These are phyloP conservation scores for Reticulitermes lucifugus DNA, from an alignment of 2,888 invertebrate genomes.

Conservation along the genomic window DNA sequence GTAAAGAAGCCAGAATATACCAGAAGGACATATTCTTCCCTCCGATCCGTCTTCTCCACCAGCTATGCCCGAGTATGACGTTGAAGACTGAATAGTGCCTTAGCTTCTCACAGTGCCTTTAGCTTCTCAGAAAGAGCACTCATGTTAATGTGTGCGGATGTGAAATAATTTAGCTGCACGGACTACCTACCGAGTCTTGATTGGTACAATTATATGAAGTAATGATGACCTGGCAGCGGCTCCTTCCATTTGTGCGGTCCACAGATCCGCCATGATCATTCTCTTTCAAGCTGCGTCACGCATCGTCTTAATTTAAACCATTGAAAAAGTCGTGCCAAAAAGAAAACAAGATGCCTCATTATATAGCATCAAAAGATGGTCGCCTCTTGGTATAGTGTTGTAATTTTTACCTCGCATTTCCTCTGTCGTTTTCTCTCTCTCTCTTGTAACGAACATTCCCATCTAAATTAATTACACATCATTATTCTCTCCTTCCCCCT, in stretches of 20 bases:
- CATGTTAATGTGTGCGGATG: not conserved
- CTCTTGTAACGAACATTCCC: constrained; percentile 29
- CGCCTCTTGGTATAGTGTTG: not conserved
- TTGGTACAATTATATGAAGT: constrained; percentile 17
- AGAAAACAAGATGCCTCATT: constrained; percentile 19
- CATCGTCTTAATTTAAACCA: constrained; percentile 18
- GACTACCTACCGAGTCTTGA: constrained; percentile 2
- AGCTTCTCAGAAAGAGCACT: not conserved
- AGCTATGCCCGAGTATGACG: no score
- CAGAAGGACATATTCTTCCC: no score
- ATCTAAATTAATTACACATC: constrained; percentile 38
- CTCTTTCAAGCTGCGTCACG: constrained; percentile 7
- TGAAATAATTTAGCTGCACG: constrained; percentile 8
- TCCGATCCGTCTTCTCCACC: no score
- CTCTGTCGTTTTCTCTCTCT: not conserved
- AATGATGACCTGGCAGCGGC: constrained; percentile 13
- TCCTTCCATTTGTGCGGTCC: constrained; percentile 22
- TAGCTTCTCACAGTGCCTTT: not conserved
- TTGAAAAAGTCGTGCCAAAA: constrained; percentile 26
- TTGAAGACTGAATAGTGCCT: no score
- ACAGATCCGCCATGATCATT: constrained; percentile 11
- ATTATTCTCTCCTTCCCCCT: constrained; percentile 41
- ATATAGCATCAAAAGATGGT: constrained; percentile 17
- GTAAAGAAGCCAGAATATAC: no score
- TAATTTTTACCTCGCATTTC: not conserved